Evolutionary conservation across 2,113 vertebrate species (phyloP).

Genomic region (Triplophysa tibetana): DNA sequence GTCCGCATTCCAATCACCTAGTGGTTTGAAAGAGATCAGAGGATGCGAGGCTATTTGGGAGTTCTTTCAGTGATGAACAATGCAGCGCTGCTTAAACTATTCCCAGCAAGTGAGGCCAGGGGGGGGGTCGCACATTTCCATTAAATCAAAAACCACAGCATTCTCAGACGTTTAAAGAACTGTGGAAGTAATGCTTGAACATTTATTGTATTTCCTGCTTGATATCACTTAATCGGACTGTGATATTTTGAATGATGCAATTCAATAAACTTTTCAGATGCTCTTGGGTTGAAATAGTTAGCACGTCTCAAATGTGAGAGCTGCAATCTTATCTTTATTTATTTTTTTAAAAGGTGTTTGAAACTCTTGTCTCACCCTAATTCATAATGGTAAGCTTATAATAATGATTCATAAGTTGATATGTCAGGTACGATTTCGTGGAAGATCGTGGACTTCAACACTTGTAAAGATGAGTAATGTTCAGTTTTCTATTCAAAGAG

Average conservation of each 20-base stretch:
- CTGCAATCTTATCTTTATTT: background rate
- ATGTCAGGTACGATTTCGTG: no score
- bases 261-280: constrained; percentile 43
- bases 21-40: constrained; percentile 43
- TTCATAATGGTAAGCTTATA: no score
- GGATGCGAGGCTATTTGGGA: constrained; percentile 41
- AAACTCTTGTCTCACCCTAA: no score
- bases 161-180: constrained; percentile 68
- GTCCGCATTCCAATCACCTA: constrained; percentile 49
- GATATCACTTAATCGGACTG: constrained; percentile 39
- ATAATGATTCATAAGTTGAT: no score
- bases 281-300: background rate
- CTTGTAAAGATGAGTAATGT: no score
- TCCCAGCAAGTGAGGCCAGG: constrained; percentile 51
- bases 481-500: no score
- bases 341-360: no score
- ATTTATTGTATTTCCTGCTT: constrained; percentile 49
- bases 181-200: constrained; percentile 51
- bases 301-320: background rate
- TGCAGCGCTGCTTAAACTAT: constrained; percentile 50
- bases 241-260: constrained; percentile 38
- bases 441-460: no score
- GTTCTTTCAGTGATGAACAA: constrained; percentile 50
- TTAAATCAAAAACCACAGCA: constrained; percentile 64
- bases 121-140: constrained; percentile 53